Evolutionary conservation across 2,113 vertebrate species (phyloP).

Genomic region (Clarias macrocephalus): DNA sequence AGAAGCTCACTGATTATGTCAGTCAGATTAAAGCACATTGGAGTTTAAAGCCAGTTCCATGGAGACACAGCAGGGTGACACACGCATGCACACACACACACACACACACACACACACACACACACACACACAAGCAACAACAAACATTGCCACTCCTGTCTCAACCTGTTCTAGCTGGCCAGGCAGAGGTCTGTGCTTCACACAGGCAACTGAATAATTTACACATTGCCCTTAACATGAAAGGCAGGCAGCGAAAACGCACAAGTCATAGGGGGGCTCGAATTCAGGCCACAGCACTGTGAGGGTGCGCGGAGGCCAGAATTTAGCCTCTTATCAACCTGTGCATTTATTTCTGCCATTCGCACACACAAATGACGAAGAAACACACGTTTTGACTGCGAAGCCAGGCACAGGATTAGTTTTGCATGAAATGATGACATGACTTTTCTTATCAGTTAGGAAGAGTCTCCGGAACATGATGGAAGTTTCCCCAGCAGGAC

Average conservation of each 20-base stretch:
- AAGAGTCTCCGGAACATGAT: neutral
- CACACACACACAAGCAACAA: slow-evolving; percentile 34
- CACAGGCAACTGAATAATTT: slow-evolving; percentile 72
- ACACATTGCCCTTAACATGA: slow-evolving; percentile 69
- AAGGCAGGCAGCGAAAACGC: slow-evolving; percentile 68
- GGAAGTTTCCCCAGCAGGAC: neutral
- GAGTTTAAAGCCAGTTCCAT: slow-evolving; percentile 35
- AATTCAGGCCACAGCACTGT: neutral
- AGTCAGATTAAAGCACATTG: slow-evolving; percentile 37
- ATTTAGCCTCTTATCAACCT: neutral
- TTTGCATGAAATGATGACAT: neutral
- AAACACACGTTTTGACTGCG: neutral
- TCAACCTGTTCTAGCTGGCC: slow-evolving; percentile 61
- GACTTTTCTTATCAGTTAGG: neutral
- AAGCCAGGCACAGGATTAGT: neutral
- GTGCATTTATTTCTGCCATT: neutral
- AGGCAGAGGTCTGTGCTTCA: slow-evolving; percentile 63
- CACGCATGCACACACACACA: slow-evolving; percentile 3
- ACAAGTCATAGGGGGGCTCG: slow-evolving; percentile 44
- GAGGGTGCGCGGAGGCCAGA: no score
- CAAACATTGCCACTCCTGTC: slow-evolving; percentile 52
- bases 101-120: slow-evolving; percentile 20
- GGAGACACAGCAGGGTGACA: slow-evolving; percentile 38
- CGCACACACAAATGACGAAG: slow-evolving; percentile 1
- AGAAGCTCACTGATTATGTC: neutral